phyloP scores from a whole-genome alignment of 2,113 vertebrate genomes.

The Cacatua alba region DNA sequence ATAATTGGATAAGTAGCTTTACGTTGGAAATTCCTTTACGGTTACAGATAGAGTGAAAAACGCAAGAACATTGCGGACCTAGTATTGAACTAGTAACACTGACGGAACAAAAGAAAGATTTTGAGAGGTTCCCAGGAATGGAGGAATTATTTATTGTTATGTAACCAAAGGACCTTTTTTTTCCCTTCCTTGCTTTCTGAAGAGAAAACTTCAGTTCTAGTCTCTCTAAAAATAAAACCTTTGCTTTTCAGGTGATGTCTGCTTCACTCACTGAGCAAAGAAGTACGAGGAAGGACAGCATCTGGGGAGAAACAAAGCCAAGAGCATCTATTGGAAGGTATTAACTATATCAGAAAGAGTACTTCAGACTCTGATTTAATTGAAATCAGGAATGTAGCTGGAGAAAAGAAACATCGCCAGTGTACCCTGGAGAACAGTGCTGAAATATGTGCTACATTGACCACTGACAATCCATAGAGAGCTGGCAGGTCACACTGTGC shows the following conservation, averaged over 20 bases:
- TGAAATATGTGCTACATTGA: slow-evolving; percentile 53
- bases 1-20: neutral
- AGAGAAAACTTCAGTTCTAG: neutral
- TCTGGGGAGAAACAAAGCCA: slow-evolving; percentile 33
- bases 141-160: neutral
- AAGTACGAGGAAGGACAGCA: neutral
- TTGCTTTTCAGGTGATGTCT: neutral
- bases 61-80: neutral
- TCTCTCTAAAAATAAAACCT: neutral
- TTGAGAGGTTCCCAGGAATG: neutral
- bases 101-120: slow-evolving; percentile 2
- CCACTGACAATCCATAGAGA: slow-evolving; percentile 58
- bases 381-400: slow-evolving; percentile 40
- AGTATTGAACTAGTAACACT: neutral
- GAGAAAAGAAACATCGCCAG: slow-evolving; percentile 31
- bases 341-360: slow-evolving; percentile 46
- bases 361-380: slow-evolving; percentile 60
- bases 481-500: slow-evolving; percentile 50
- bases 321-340: slow-evolving; percentile 40
- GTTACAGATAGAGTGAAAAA: neutral
- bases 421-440: slow-evolving; percentile 29
- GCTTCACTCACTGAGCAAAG: neutral
- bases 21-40: slow-evolving; percentile 18
- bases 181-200: neutral
- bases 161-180: neutral